Conservation (phyloP, 1,140 invertebrate species). For the Caenorhabditis latens region DNA sequence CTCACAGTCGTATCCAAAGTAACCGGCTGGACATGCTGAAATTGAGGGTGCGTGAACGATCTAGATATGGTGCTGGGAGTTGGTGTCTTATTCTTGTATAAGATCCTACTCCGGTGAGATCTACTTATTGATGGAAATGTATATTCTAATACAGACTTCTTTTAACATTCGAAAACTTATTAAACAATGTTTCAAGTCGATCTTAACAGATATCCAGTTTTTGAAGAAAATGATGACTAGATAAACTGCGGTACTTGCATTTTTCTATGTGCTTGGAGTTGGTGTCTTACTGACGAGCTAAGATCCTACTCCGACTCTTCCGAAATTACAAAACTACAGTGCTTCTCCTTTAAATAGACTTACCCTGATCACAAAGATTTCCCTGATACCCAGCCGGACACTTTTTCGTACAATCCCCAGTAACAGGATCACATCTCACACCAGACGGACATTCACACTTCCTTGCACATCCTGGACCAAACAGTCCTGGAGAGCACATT, state of each 20-base stretch:
- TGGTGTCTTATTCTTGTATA: neutral
- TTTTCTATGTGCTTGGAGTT: conserved; percentile 2
- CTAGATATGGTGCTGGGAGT: neutral
- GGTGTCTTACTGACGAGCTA: conserved; percentile 47
- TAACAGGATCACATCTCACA: conserved; percentile 71
- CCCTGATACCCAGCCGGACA: conserved; percentile 68
- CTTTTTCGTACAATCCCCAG: conserved; percentile 73
- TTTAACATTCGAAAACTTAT: too few relatives aligned
- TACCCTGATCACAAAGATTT: conserved; percentile 65
- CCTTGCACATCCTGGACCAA: conserved; percentile 85
- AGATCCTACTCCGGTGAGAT: conserved; percentile 7
- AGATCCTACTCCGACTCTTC: conserved; percentile 11
- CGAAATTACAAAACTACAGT: neutral
- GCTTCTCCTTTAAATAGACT: neutral
- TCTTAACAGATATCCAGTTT: too few relatives aligned
- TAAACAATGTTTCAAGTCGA: too few relatives aligned
- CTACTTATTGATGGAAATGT: too few relatives aligned
- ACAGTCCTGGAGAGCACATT: conserved; percentile 72
- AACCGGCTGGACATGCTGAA: conserved; percentile 73
- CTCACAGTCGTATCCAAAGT: conserved; percentile 70
- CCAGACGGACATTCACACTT: conserved; percentile 87
- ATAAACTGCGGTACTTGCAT: too few relatives aligned
- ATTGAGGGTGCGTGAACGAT: neutral
- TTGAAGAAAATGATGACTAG: too few relatives aligned
- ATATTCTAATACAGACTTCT: too few relatives aligned